phyloP scores from a whole-genome alignment of 2,797 vertebrate species.

The Varecia variegata region DNA sequence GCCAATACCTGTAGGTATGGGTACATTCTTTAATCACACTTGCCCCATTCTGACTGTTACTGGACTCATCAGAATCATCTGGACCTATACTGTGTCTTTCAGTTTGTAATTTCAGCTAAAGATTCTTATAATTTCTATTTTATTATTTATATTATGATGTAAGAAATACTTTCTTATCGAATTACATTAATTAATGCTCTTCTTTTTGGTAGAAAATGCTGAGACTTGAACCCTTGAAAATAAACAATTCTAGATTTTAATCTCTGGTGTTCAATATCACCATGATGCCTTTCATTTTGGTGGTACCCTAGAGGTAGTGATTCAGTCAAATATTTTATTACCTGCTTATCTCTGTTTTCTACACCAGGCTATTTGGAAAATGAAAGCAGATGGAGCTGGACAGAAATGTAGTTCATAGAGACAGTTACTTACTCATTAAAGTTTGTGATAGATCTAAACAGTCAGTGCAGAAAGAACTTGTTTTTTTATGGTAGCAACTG shows the following conservation, averaged over 20 bases:
- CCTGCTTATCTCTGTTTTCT: conserved; percentile 59
- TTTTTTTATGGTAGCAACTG: conserved; percentile 40
- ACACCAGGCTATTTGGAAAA: conserved; percentile 50
- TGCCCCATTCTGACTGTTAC: not conserved
- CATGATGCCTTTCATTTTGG: not conserved
- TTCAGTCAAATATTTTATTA: conserved; percentile 45
- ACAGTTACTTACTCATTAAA: conserved; percentile 29
- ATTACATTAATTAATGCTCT: not conserved
- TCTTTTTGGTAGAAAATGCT: not conserved
- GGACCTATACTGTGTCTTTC: not conserved
- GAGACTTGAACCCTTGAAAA: conserved; percentile 29
- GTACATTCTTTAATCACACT: not conserved
- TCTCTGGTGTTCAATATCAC: not conserved
- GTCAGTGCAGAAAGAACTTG: not conserved
- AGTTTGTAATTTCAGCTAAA: not conserved
- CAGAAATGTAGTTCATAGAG: conserved; percentile 52
- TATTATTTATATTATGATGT: not conserved
- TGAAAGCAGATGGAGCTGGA: conserved; percentile 39
- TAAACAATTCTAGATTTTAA: conserved; percentile 7
- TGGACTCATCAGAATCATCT: conserved; percentile 17
- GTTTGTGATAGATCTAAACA: conserved; percentile 40
- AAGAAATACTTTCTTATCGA: not conserved
- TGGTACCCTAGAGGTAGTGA: not conserved
- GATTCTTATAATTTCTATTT: not conserved
- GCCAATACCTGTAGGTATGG: not conserved